These are phyloP conservation scores for Seira musarum DNA, from an alignment of 2,888 invertebrate genomes.

Conservation along the genomic window DNA sequence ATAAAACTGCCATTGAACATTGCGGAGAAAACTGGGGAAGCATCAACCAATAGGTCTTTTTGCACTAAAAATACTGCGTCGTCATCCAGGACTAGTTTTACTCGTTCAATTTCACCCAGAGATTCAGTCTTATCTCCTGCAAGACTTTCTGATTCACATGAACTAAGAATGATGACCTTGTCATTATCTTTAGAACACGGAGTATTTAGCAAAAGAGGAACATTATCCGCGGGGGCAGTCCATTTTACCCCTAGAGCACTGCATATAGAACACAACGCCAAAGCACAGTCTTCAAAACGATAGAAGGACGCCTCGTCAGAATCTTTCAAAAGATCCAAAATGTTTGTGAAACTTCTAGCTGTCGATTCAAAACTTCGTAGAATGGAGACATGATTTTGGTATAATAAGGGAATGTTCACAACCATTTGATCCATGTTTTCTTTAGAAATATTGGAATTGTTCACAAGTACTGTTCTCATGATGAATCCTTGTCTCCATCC, in stretches of 20 bases:
- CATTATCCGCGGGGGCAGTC: neutral
- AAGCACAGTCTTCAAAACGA: slow-evolving; percentile 58
- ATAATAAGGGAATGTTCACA: slow-evolving; percentile 59
- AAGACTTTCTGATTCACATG: neutral
- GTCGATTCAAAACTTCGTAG: slow-evolving; percentile 57
- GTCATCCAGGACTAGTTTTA: slow-evolving; percentile 55
- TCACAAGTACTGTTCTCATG: slow-evolving; percentile 48
- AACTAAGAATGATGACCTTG: too few species aligned
- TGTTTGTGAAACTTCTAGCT: slow-evolving; percentile 53
- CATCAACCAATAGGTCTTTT: slow-evolving; percentile 53
- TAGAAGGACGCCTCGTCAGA: slow-evolving; percentile 41
- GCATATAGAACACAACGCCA: slow-evolving; percentile 56
- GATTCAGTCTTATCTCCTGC: too few species aligned
- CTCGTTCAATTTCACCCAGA: slow-evolving; percentile 30
- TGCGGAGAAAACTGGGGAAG: slow-evolving; percentile 64
- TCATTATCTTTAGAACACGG: neutral
- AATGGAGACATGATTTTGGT: slow-evolving; percentile 33
- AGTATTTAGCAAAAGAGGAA: slow-evolving; percentile 2
- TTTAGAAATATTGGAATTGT: slow-evolving; percentile 33
- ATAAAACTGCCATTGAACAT: slow-evolving; percentile 66
- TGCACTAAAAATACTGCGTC: slow-evolving; percentile 34
- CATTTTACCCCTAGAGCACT: slow-evolving; percentile 49
- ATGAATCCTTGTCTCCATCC: slow-evolving; percentile 64
- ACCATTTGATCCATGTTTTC: slow-evolving; percentile 41
- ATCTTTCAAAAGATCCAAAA: slow-evolving; percentile 50